Base-by-base conservation (phyloP, 37 sponge, comb jelly and placozoan genomes). In the Haliclona indistincta region DNA sequence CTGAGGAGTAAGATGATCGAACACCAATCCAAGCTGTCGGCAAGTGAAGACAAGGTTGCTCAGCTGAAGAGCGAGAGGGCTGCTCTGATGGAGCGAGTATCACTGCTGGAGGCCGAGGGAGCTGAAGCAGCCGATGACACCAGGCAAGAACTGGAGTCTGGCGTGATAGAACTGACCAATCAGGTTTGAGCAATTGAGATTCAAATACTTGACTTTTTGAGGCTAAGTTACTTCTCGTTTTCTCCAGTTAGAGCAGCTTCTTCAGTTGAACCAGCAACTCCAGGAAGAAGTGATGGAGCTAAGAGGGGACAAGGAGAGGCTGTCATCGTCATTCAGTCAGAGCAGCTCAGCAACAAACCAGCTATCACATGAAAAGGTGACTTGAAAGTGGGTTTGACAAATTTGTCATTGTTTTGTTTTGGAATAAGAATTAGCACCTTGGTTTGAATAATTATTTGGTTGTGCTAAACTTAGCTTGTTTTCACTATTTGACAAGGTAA, bases 1-100 rank as follows among this genome's bases (percentile, higher is more conserved):
- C 25, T 83, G 58, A 74, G 75, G 52, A 17, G 45, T 25, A 41
- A 45, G 4, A 75, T 66, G 42, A 39, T 58, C n/a, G 73, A 84
- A 20, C 44, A 32, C 5, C 73, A 54, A 58, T 8, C 6, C 28
- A 20, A 58, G 60, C 28, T 58, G n/a, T n/a, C 23, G n/a, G 60
- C 11, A 26, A 11, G n/a, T 6, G 26, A 58, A 58, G 60, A 58
- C 7, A 8, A 25, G 22, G 26, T 58, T 58, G n/a, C 6, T 8
- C 6, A 58, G 60, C 7, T 26, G n/a, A 26, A 58, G 60, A 58
- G 60, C 11, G 60, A 58, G 60, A 8, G 60, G 13, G 25, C 22
- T 58, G 60, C 60, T n/a, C 28, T 58, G 60, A 58, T 7, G 7
- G 60, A 58, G 60, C 11, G 60, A 58, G 26, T 58, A 8, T n/a